These are phyloP conservation scores for Phaethon lepturus DNA, from an alignment of 2,113 vertebrate genomes.

Conservation along the genomic window DNA sequence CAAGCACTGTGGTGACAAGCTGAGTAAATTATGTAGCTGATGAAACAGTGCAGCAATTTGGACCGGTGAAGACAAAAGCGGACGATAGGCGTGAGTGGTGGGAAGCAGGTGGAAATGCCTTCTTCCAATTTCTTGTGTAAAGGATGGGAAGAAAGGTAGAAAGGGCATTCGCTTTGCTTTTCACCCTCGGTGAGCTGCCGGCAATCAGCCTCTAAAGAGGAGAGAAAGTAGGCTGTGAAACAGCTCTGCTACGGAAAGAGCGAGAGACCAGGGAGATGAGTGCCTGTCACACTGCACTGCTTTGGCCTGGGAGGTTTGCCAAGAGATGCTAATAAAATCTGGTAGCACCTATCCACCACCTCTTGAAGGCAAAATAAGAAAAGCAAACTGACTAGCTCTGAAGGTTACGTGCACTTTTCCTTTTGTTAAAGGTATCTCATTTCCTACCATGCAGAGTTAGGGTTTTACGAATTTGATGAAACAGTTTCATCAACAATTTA, in stretches of 20 bases:
- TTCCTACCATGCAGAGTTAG: not conserved
- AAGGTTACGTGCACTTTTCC: not conserved
- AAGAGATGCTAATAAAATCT: not conserved
- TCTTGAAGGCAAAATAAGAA: not conserved
- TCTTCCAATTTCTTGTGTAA: not conserved
- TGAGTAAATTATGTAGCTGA: not conserved
- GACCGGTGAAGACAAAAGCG: not conserved
- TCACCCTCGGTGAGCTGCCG: not conserved
- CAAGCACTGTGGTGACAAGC: not conserved
- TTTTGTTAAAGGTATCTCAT: not conserved
- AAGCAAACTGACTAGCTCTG: not conserved
- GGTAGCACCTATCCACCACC: not conserved
- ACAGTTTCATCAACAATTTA: not conserved
- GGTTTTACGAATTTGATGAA: not conserved
- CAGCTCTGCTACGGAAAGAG: not conserved
- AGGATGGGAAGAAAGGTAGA: not conserved
- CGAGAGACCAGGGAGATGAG: not conserved
- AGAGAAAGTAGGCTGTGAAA: not conserved
- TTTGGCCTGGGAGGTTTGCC: not conserved
- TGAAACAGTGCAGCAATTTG: not conserved
- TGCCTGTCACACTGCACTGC: accelerated
- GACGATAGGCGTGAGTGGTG: not conserved
- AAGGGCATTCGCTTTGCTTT: not conserved
- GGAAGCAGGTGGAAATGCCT: not conserved
- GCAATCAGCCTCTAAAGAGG: not conserved